Evolutionary conservation across 2,888 invertebrate species (phyloP).

Genomic region (Charanyca ferruginea): DNA sequence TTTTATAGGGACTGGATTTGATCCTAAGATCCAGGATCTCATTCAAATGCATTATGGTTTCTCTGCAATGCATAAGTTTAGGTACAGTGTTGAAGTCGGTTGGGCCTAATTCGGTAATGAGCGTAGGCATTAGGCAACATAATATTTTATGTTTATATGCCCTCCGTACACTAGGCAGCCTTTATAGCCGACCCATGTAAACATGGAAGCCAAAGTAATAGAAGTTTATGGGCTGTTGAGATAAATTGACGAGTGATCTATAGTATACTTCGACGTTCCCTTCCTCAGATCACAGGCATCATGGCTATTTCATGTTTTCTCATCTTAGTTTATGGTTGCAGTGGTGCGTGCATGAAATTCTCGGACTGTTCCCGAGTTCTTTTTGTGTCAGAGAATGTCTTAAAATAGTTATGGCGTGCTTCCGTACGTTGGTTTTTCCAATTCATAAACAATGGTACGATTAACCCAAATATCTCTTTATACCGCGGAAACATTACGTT

Average conservation of each 20-base stretch:
- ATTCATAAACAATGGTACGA: slow-evolving; percentile 57
- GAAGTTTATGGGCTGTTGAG: slow-evolving; percentile 41
- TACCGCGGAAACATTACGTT: slow-evolving; percentile 47
- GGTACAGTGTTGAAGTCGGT: slow-evolving; percentile 3
- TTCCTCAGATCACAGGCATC: slow-evolving; percentile 27
- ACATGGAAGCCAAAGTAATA: slow-evolving; percentile 22
- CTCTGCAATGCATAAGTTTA: neutral
- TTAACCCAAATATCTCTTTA: slow-evolving; percentile 59
- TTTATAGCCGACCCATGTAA: slow-evolving; percentile 29
- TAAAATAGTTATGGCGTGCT: slow-evolving; percentile 47
- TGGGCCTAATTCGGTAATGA: slow-evolving; percentile 14
- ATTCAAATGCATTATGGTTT: neutral
- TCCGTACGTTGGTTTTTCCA: slow-evolving; percentile 34
- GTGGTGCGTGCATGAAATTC: slow-evolving; percentile 17
- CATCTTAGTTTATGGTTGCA: slow-evolving; percentile 24
- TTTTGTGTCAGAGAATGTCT: slow-evolving; percentile 35
- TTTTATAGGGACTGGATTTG: neutral
- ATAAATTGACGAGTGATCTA: slow-evolving; percentile 36
- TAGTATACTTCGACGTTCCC: slow-evolving; percentile 24
- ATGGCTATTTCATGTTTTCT: slow-evolving; percentile 32
- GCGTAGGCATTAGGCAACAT: slow-evolving; percentile 10
- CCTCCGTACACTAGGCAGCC: slow-evolving; percentile 10
- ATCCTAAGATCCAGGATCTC: neutral
- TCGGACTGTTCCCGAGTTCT: slow-evolving; percentile 13
- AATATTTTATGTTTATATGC: slow-evolving; percentile 17